These are phyloP conservation scores for Chelonia mydas DNA, from an alignment of 2,797 vertebrate genomes.

Conservation along the genomic window DNA sequence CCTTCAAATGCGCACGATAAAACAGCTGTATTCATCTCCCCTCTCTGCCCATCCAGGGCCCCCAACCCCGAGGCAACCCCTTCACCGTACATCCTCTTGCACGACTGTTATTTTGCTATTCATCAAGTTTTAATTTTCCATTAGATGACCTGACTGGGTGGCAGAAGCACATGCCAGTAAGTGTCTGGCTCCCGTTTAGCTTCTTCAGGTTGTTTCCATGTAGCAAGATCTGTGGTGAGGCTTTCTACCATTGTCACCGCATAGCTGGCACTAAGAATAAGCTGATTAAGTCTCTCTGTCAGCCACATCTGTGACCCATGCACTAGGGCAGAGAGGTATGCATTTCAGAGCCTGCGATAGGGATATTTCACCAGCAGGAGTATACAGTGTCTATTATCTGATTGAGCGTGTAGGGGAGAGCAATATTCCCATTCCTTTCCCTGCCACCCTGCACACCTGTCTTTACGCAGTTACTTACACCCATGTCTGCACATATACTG, in stretches of 20 bases:
- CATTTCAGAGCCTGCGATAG: background rate
- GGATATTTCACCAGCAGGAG: background rate
- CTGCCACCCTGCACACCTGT: background rate
- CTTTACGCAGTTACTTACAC: background rate
- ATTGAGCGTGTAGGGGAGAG: background rate
- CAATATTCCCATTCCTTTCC: background rate
- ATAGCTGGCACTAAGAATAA: background rate
- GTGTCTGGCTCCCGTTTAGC: background rate
- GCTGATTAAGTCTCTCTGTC: background rate
- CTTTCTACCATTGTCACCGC: background rate
- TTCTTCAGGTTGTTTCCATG: background rate
- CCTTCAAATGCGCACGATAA: fast-evolving
- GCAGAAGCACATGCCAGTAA: background rate
- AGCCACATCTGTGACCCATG: fast-evolving
- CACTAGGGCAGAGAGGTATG: background rate
- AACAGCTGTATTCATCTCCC: fast-evolving
- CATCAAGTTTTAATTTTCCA: background rate
- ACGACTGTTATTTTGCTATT: background rate
- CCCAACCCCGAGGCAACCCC: background rate
- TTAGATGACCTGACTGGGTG: background rate
- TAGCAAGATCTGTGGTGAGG: background rate
- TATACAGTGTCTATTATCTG: background rate
- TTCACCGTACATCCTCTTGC: background rate
- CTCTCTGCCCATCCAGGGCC: fast-evolving
- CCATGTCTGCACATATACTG: background rate